These are phyloP conservation scores for Actinostola sp. DNA, from an alignment of 92 coral and sea anemone species.

Conservation along the genomic window DNA sequence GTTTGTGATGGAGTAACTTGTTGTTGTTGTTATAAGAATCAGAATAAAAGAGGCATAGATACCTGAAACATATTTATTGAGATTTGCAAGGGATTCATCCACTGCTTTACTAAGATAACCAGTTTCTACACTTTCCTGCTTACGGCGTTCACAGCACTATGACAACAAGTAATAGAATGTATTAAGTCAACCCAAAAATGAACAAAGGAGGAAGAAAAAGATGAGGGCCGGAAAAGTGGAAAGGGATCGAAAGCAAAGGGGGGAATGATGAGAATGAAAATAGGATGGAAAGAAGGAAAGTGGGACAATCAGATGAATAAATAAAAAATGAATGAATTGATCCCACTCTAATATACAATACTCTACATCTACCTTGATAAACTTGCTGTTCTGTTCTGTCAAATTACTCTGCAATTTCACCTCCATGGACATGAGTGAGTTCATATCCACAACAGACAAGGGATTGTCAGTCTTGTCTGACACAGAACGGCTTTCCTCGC, in stretches of 20 bases:
- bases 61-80: slow-evolving; percentile 87
- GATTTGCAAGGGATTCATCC: slow-evolving; percentile 71
- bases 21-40: too few relatives aligned
- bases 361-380: slow-evolving; percentile 75
- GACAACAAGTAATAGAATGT: not conserved
- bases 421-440: slow-evolving; percentile 95
- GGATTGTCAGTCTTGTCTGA: slow-evolving; percentile 66
- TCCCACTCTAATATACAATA: too few relatives aligned
- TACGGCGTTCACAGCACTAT: slow-evolving; percentile 94
- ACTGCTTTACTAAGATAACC: slow-evolving; percentile 90
- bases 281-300: too few relatives aligned
- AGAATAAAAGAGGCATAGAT: not conserved
- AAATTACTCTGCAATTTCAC: slow-evolving; percentile 91
- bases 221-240: not conserved
- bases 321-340: too few relatives aligned
- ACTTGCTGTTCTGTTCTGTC: slow-evolving; percentile 92
- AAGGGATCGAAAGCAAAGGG: not conserved
- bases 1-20: too few relatives aligned
- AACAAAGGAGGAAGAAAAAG: not conserved
- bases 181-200: not conserved
- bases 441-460: slow-evolving; percentile 74
- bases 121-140: slow-evolving; percentile 98
- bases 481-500: slow-evolving; percentile 59
- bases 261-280: not conserved
- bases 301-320: too few relatives aligned